phyloP scores from a whole-genome alignment of 2,113 vertebrate genomes.

The Picathartes gymnocephalus region DNA sequence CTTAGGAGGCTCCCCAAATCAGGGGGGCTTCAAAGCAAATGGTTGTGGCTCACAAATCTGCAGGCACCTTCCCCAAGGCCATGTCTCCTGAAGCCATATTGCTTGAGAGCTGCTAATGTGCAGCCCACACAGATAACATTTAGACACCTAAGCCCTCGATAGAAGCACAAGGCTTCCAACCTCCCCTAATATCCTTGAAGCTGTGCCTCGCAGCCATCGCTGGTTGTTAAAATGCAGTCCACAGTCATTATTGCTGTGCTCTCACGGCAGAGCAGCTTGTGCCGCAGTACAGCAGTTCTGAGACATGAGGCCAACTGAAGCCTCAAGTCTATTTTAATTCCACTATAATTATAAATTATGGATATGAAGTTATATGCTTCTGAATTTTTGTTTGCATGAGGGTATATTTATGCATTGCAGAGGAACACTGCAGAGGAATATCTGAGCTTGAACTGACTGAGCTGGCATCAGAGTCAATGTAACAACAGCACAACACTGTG shows the following conservation, averaged over 20 bases:
- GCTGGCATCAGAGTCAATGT: neutral
- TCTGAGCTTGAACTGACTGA: neutral
- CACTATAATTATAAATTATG: conserved; percentile 35
- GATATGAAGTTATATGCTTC: neutral
- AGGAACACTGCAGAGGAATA: neutral
- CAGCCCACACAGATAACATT: conserved; percentile 2
- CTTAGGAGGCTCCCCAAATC: neutral
- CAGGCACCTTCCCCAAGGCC: neutral
- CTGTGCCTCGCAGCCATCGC: neutral
- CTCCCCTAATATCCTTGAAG: neutral
- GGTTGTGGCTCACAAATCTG: neutral
- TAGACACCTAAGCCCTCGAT: neutral
- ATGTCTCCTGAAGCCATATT: neutral
- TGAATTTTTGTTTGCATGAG: neutral
- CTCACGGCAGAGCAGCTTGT: neutral
- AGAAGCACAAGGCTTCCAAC: neutral
- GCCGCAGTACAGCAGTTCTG: conserved; percentile 1
- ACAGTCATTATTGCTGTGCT: neutral
- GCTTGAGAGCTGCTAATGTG: neutral
- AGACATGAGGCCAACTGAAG: neutral
- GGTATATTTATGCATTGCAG: neutral
- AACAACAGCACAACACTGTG: rapidly evolving
- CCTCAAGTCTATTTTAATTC: conserved; percentile 22
- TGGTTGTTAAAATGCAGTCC: neutral
- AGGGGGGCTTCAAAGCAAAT: neutral